phyloP scores from a whole-genome alignment of 1,140 invertebrate genomes.

The Procambarus clarkii region DNA sequence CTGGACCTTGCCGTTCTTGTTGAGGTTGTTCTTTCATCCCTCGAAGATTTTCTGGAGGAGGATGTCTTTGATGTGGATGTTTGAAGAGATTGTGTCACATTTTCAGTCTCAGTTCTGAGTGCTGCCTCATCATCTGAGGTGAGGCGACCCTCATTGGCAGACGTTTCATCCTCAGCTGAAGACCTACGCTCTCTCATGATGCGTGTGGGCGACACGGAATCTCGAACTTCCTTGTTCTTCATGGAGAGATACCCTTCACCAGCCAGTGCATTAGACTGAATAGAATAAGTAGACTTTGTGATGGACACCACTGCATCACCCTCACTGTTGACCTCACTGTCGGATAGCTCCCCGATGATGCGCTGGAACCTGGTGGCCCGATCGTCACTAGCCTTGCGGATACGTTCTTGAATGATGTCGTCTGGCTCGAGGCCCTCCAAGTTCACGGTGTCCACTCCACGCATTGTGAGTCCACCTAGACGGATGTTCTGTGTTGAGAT shows the following conservation, averaged over 20 bases:
- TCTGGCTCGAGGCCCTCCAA: slow-evolving; percentile 41
- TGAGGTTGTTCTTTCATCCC: slow-evolving; percentile 34
- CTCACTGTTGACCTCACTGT: slow-evolving; percentile 33
- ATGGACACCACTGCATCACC: slow-evolving; percentile 51
- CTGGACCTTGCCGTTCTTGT: slow-evolving; percentile 40
- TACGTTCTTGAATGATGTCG: slow-evolving; percentile 52
- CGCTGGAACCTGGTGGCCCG: slow-evolving; percentile 40
- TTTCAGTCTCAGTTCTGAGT: slow-evolving; percentile 60
- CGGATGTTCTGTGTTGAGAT: slow-evolving; percentile 62
- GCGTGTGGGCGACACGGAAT: slow-evolving; percentile 84
- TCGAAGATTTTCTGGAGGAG: slow-evolving; percentile 44
- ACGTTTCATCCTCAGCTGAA: slow-evolving; percentile 34
- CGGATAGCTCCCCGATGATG: slow-evolving; percentile 48
- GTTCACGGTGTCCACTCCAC: slow-evolving; percentile 40
- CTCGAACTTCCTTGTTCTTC: slow-evolving; percentile 85
- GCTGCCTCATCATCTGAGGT: slow-evolving; percentile 67
- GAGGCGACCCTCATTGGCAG: slow-evolving; percentile 44
- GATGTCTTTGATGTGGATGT: slow-evolving; percentile 16
- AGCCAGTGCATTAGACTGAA: slow-evolving; percentile 82
- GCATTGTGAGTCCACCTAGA: slow-evolving; percentile 59
- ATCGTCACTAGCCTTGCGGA: slow-evolving; percentile 52
- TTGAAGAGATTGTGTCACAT: slow-evolving; percentile 50
- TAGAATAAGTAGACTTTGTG: slow-evolving; percentile 67
- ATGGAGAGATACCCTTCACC: slow-evolving; percentile 85
- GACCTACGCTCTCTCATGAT: slow-evolving; percentile 74